Evolutionary conservation across 2,113 vertebrate species (phyloP).

Genomic region (Pollimyrus isidori): DNA sequence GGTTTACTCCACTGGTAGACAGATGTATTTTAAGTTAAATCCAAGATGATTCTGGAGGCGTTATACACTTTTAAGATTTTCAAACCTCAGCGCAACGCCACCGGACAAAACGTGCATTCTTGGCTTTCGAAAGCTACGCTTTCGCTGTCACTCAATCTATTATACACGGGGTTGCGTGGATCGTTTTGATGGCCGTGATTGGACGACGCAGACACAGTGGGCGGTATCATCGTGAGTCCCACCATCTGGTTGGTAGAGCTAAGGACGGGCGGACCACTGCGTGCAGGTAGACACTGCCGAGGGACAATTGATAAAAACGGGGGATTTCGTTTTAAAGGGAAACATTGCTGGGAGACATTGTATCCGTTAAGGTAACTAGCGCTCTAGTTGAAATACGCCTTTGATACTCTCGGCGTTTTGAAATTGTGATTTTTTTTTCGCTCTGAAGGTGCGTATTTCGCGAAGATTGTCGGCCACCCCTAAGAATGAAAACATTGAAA

Average conservation of each 20-base stretch:
- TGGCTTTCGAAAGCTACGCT: conserved; percentile 53
- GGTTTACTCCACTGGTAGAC: not conserved
- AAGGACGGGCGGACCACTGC: conserved; percentile 36
- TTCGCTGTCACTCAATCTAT: conserved; percentile 41
- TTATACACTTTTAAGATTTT: not conserved
- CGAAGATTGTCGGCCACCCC: conserved; percentile 52
- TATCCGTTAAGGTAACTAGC: not conserved
- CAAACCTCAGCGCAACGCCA: not conserved
- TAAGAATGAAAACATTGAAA: conserved; percentile 68
- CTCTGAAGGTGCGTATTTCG: conserved; percentile 50
- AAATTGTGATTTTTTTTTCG: conserved; percentile 40
- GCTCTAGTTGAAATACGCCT: not conserved
- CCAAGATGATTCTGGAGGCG: not conserved
- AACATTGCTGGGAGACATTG: conserved; percentile 19
- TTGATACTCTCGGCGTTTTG: conserved; percentile 31
- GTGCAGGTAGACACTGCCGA: conserved; percentile 56
- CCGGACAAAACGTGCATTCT: not conserved
- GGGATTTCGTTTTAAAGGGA: conserved; percentile 29
- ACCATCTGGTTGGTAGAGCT: conserved; percentile 58
- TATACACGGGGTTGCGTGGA: conserved; percentile 39
- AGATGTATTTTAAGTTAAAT: not conserved
- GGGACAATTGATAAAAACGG: conserved; percentile 37
- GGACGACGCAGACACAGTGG: conserved; percentile 25
- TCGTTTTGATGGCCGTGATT: conserved; percentile 22
- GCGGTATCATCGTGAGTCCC: conserved; percentile 42